Conservation (phyloP, 2,888 invertebrate genomes). For the Seira musarum region DNA sequence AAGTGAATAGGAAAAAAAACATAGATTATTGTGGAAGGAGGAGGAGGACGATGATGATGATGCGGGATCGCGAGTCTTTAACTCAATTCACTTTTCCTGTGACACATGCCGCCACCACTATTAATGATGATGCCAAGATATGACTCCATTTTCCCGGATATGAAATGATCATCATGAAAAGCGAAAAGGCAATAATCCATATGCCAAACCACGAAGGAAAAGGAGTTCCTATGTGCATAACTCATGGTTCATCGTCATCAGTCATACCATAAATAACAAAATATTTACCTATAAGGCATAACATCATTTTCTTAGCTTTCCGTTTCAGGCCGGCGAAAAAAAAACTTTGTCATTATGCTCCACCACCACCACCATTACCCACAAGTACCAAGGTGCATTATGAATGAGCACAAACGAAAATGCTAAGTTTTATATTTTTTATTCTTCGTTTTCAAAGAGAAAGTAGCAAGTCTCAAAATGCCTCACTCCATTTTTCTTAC, state of each 20-base stretch:
- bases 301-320: not conserved
- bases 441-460: not conserved
- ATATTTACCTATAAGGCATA: not conserved
- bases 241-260: not conserved
- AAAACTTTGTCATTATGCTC: constrained; percentile 3
- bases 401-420: not conserved
- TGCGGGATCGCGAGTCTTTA: constrained; percentile 53
- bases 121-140: constrained; percentile 60
- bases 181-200: constrained; percentile 53
- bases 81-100: constrained; percentile 54
- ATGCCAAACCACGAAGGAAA: constrained; percentile 17
- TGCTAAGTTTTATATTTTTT: too few relatives aligned
- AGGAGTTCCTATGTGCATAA: not conserved
- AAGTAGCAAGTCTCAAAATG: not conserved
- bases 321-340: not conserved
- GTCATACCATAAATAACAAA: not conserved
- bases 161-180: constrained; percentile 58
- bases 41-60: constrained; percentile 42
- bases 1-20: not conserved
- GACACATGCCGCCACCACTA: constrained; percentile 60
- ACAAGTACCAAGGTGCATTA: not conserved
- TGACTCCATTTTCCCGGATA: constrained; percentile 56
- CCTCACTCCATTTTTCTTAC: not conserved
- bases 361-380: not conserved
- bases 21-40: not conserved